Conservation (phyloP, 1,140 invertebrate species). For the Diabrotica undecimpunctata region DNA sequence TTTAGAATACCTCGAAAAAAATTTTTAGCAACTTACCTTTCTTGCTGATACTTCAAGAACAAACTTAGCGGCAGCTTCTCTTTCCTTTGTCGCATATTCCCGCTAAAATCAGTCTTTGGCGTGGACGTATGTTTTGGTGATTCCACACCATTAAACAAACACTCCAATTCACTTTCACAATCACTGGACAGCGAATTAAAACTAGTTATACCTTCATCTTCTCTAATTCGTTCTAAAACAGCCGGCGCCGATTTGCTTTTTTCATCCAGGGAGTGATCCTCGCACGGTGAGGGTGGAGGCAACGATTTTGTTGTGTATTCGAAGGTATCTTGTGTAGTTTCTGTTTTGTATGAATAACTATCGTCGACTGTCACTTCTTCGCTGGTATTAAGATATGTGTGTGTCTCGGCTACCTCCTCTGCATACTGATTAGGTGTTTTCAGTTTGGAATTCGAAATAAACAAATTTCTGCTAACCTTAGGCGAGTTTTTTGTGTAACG, state of each 20-base stretch:
- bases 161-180: conserved; percentile 43
- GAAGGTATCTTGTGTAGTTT: conserved; percentile 1
- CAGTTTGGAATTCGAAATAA: conserved; percentile 31
- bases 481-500: conserved; percentile 35
- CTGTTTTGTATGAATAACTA: conserved; percentile 23
- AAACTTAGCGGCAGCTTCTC: conserved; percentile 34
- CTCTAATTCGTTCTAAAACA: conserved; percentile 20
- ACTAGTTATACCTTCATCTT: conserved; percentile 28
- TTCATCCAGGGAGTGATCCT: not conserved
- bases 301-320: not conserved
- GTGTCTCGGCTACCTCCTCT: conserved; percentile 28
- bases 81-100: conserved; percentile 28
- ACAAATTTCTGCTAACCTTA: conserved; percentile 45
- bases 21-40: conserved; percentile 28
- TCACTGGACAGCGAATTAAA: conserved; percentile 28
- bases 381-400: conserved; percentile 21
- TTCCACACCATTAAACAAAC: conserved; percentile 35
- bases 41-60: conserved; percentile 33
- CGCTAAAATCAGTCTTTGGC: conserved; percentile 32
- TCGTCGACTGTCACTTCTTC: conserved; percentile 27
- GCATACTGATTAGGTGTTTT: conserved; percentile 42
- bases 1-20: no score
- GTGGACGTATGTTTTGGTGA: conserved; percentile 43
- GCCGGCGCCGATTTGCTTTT: conserved; percentile 34
- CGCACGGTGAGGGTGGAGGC: not conserved